Evolutionary conservation across 2,888 invertebrate genomes (phyloP).

Genomic region (Agrochola lota): DNA sequence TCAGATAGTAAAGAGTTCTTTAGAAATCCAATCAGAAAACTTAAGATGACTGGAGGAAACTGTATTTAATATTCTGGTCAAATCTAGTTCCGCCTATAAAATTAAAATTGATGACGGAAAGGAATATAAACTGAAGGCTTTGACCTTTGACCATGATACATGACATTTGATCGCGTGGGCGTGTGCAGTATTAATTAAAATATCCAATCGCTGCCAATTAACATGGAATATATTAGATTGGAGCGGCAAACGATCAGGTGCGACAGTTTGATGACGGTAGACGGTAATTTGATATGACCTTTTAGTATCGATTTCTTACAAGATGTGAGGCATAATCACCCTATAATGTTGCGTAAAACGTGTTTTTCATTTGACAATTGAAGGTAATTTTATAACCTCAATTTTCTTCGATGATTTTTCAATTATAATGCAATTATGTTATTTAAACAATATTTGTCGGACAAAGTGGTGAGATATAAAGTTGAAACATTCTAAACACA

Average conservation of each 20-base stretch:
- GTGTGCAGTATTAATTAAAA: constrained; percentile 24
- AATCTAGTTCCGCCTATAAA: background rate
- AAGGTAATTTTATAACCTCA: too few relatives aligned
- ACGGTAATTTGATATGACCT: background rate
- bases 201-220: constrained; percentile 27
- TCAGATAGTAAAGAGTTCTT: background rate
- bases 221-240: constrained; percentile 28
- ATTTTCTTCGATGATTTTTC: too few relatives aligned
- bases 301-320: background rate
- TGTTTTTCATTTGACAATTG: too few relatives aligned
- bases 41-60: background rate
- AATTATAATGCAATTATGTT: too few relatives aligned
- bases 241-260: background rate
- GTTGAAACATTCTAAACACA: too few relatives aligned
- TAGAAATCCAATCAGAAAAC: background rate
- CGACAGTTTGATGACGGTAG: constrained; percentile 19
- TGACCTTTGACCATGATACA: constrained; percentile 61
- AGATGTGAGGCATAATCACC: background rate
- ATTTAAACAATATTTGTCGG: too few relatives aligned
- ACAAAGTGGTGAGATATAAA: too few relatives aligned
- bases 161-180: constrained; percentile 41
- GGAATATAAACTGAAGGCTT: constrained; percentile 37
- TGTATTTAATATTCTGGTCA: constrained; percentile 6
- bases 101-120: constrained; percentile 31
- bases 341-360: too few relatives aligned